Evolutionary conservation across 2,797 vertebrate species (phyloP).

Genomic region (Lophura swinhoii): DNA sequence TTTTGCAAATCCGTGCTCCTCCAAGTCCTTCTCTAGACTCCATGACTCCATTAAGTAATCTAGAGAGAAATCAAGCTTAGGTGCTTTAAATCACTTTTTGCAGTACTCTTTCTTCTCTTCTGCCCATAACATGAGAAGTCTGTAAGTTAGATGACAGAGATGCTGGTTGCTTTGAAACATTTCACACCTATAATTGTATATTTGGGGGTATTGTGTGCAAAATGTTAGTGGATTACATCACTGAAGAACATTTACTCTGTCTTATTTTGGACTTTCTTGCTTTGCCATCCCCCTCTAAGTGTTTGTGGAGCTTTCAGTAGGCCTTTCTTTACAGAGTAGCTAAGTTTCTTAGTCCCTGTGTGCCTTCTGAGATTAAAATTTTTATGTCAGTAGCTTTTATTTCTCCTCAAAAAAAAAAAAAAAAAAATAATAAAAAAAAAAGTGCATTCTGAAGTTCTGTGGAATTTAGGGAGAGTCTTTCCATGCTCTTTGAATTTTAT

Average conservation of each 20-base stretch:
- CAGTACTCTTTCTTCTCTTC: neutral
- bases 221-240: neutral
- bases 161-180: neutral
- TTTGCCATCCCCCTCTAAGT: neutral
- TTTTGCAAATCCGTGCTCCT: neutral
- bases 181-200: neutral
- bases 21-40: neutral
- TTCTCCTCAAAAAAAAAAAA: neutral
- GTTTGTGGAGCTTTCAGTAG: neutral
- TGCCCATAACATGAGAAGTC: neutral
- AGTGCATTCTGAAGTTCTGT: constrained; percentile 31
- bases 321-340: constrained; percentile 5
- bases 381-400: constrained; percentile 53
- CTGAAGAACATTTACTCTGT: neutral
- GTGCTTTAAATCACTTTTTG: neutral
- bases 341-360: neutral
- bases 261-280: neutral
- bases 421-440: constrained; percentile 6
- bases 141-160: neutral
- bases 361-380: neutral
- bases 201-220: neutral
- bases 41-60: neutral
- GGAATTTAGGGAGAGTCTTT: constrained; percentile 54
- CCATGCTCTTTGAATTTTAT: constrained; percentile 44
- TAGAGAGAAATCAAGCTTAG: neutral